Base-by-base conservation (phyloP, 2,888 invertebrate genomes). In the Andrena chrysosceles region DNA sequence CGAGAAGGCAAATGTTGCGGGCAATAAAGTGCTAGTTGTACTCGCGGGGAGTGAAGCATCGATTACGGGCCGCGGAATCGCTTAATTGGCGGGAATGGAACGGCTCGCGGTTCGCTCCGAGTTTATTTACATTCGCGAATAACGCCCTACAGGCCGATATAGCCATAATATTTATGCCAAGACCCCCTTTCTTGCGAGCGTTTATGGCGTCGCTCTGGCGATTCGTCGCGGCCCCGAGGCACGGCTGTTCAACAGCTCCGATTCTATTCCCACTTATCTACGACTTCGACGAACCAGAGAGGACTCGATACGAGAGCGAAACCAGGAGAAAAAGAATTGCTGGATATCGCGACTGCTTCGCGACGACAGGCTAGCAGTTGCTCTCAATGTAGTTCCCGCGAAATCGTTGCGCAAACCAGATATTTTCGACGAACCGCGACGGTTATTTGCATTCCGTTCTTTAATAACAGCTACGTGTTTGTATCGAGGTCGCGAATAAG, bases 61-160 rank as follows among this genome's bases (percentile, higher is more conserved):
- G 88, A 86, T 84, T 82, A 77, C 77, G 63, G 71, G 42, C 56
- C 26, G 77, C 48, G 29, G 77, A 77, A 80, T 80, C 80, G 79
- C 73, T 88, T 85, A 88, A 87, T 86, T 75, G 82, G 77, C 70
- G 69, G 52, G 72, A 85, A 85, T 74, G 77, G 42, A 77, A 79
- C 35, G 62, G n/a, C 20, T 54, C 26, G 48, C 52, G 52, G 52
- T 67, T 75, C 49, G 75, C 64, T 42, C n/a, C 26, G 78, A 29
- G 56, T 81, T 85, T 85, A 85, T 87, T 87, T 87, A 87, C 83
- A 77, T 73, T 87, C 49, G 75, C 83, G 79, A 88, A 79, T 84
- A 77, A 79, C 84, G 77, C 63, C 42, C 77, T 48, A n/a, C 70
- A 76, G 56, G 63, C 77, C 76, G 88, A 88, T 78, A 83, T 23